Conservation (phyloP, 2,888 invertebrate species). For the Cryptocephalus moraei region DNA sequence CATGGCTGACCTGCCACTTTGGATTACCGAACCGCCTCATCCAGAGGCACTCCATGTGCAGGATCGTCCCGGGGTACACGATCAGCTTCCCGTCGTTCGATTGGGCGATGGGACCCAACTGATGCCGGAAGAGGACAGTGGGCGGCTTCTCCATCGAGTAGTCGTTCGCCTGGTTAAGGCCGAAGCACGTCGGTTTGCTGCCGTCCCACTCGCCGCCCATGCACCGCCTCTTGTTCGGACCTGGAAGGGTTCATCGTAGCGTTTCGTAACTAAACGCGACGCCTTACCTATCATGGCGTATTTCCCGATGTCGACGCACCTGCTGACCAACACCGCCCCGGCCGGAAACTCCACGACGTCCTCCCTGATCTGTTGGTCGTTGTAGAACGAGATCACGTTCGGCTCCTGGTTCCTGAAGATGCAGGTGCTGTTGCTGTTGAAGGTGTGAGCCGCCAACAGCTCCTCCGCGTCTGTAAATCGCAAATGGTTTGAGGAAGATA, state of each 20-base stretch:
- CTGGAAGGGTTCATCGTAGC: slow-evolving; percentile 26
- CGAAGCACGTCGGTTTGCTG: slow-evolving; percentile 64
- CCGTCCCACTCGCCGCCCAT: slow-evolving; percentile 76
- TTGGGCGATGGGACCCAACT: slow-evolving; percentile 75
- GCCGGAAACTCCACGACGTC: slow-evolving; percentile 69
- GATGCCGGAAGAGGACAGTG: slow-evolving; percentile 72
- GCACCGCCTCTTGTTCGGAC: slow-evolving; percentile 61
- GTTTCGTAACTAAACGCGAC: neutral
- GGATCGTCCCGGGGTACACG: slow-evolving; percentile 74
- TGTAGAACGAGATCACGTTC: slow-evolving; percentile 71
- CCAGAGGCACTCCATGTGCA: slow-evolving; percentile 86
- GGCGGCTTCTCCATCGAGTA: slow-evolving; percentile 83
- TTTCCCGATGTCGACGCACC: slow-evolving; percentile 81
- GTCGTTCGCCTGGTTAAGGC: slow-evolving; percentile 77
- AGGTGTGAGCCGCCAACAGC: slow-evolving; percentile 23
- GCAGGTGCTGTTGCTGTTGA: slow-evolving; percentile 56
- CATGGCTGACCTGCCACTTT: slow-evolving; percentile 69
- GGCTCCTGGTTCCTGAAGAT: slow-evolving; percentile 67
- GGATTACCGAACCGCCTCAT: slow-evolving; percentile 77
- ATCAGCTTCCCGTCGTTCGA: slow-evolving; percentile 77
- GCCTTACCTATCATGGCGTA: slow-evolving; percentile 54
- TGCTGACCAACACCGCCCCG: slow-evolving; percentile 47
- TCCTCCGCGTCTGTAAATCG: slow-evolving; percentile 27
- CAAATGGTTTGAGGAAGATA: too few species aligned
- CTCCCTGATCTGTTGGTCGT: slow-evolving; percentile 67